These are phyloP conservation scores for Lithophane ornitopus DNA, from an alignment of 2,888 invertebrate genomes.

Conservation along the genomic window DNA sequence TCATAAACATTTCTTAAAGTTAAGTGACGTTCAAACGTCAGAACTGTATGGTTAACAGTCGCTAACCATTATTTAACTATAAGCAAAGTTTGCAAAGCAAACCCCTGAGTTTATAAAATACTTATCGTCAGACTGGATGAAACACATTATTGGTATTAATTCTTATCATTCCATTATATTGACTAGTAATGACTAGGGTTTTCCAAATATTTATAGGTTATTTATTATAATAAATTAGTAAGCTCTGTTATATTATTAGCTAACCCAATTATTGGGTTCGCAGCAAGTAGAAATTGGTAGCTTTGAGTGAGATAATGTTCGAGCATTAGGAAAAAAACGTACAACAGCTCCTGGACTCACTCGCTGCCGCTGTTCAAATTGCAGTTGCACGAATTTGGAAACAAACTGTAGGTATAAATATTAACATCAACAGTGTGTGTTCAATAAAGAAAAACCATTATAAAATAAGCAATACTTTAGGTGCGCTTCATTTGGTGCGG, in stretches of 20 bases:
- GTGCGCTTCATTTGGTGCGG: too few species aligned
- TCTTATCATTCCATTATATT: not conserved
- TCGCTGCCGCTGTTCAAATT: not conserved
- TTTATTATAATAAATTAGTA: not conserved
- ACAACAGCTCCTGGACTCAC: too few species aligned
- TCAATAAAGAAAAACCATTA: too few species aligned
- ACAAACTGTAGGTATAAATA: not conserved
- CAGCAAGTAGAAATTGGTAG: not conserved
- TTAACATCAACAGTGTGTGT: not conserved
- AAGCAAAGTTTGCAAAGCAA: too few species aligned
- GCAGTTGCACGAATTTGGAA: not conserved
- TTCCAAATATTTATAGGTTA: not conserved
- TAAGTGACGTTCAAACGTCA: too few species aligned
- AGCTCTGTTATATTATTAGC: not conserved
- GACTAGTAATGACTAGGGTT: not conserved
- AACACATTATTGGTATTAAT: not conserved
- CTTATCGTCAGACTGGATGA: not conserved
- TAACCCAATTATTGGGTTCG: not conserved
- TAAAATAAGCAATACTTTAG: too few species aligned
- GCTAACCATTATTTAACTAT: too few species aligned
- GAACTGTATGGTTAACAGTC: too few species aligned
- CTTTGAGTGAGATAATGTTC: not conserved
- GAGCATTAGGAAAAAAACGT: not conserved
- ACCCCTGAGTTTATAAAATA: not conserved
- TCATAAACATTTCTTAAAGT: too few species aligned